Conservation (phyloP, 2,888 invertebrate species). For the Adelognathus sp. region DNA sequence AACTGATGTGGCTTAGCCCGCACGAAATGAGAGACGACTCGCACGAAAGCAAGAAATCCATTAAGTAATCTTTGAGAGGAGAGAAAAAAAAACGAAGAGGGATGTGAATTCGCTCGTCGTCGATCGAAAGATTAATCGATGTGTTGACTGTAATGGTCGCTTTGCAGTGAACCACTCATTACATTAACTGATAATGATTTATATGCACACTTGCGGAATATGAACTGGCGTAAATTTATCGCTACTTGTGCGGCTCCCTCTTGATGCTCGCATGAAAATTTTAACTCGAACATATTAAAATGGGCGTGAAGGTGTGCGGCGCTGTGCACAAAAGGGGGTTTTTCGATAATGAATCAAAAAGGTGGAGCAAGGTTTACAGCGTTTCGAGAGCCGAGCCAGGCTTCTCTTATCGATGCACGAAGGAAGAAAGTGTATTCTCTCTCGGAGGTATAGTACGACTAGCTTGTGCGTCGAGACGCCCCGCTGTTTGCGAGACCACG, state of each 20-base stretch:
- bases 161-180: constrained; percentile 23
- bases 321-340: not conserved
- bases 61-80: constrained; percentile 29
- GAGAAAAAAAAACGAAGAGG: not conserved
- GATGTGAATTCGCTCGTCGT: constrained; percentile 13
- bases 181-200: constrained; percentile 31
- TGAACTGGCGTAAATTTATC: too few relatives aligned
- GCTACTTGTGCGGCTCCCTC: not conserved
- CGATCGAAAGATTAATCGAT: constrained; percentile 49
- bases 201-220: not conserved
- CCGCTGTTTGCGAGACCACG: constrained; percentile 30
- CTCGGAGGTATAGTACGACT: constrained; percentile 17
- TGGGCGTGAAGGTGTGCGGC: not conserved
- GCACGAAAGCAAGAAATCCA: constrained; percentile 33
- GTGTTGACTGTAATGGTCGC: constrained; percentile 10
- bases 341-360: not conserved
- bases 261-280: not conserved
- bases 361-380: constrained; percentile 8
- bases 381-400: not conserved
- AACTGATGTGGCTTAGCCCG: constrained; percentile 32
- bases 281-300: not conserved
- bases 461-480: constrained; percentile 10
- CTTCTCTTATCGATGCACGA: constrained; percentile 23
- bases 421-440: constrained; percentile 21
- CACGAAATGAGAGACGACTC: constrained; percentile 9